Conservation (phyloP, 2,113 vertebrate species). For the Leptocoma aspasia region DNA sequence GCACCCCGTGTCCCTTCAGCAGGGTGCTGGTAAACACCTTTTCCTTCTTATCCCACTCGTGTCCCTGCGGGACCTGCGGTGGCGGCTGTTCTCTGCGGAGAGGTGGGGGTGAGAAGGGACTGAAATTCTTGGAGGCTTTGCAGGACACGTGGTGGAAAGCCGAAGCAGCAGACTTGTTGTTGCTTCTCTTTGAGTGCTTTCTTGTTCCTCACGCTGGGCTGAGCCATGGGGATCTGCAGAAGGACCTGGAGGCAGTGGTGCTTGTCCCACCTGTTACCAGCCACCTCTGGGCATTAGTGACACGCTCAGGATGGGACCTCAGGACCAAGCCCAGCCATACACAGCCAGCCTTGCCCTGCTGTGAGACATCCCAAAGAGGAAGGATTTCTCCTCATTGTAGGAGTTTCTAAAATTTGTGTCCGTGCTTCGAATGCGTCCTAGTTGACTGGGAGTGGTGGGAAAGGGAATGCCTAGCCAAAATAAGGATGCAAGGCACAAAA, state of each 20-base stretch:
- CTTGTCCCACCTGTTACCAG: neutral
- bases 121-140: slow-evolving; percentile 29
- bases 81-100: neutral
- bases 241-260: neutral
- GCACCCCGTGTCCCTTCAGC: neutral
- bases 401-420: neutral
- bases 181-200: neutral
- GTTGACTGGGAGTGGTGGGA: neutral
- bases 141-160: slow-evolving; percentile 14
- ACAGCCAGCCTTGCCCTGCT: neutral
- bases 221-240: neutral
- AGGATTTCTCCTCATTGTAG: neutral
- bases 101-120: neutral
- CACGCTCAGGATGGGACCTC: neutral
- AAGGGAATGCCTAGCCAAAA: neutral
- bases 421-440: neutral
- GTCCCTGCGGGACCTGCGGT: neutral
- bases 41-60: neutral
- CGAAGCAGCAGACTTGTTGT: neutral
- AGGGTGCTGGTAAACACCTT: neutral
- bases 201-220: neutral
- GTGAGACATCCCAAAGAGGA: neutral
- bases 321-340: fast-evolving
- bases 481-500: neutral
- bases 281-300: neutral